phyloP scores from a whole-genome alignment of 53 echinoderm and acorn worm genomes.

The Hippasteria phrygiana region DNA sequence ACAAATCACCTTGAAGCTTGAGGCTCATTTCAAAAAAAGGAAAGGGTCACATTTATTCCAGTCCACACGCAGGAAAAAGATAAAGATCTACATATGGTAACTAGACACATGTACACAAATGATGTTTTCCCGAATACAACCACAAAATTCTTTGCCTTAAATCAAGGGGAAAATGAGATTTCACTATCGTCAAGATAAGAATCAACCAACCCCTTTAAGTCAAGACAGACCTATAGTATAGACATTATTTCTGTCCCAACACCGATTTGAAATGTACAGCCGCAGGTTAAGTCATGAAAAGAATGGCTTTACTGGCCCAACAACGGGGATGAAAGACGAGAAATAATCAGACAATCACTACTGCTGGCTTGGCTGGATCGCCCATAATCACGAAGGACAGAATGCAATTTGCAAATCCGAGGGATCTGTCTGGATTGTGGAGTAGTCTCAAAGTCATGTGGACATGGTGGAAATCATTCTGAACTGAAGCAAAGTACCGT shows the following conservation, averaged over 20 bases:
- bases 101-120: neutral
- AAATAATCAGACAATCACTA: neutral
- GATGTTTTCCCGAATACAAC: neutral
- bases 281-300: neutral
- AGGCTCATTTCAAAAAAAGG: too few relatives aligned
- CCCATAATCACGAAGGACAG: neutral
- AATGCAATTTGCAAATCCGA: neutral
- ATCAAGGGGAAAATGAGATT: conserved; percentile 26
- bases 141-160: neutral
- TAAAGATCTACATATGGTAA: too few relatives aligned
- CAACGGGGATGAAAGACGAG: neutral
- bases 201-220: neutral
- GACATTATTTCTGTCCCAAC: neutral
- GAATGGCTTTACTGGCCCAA: conserved; percentile 27
- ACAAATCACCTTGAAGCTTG: too few relatives aligned
- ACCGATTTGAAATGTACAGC: conserved; percentile 5
- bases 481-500: neutral
- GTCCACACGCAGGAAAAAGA: too few relatives aligned
- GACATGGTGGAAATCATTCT: neutral
- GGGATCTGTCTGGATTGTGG: neutral
- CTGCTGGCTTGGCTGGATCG: neutral
- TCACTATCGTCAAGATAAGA: conserved; percentile 5
- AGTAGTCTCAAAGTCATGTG: neutral
- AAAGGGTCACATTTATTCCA: too few relatives aligned
- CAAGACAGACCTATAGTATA: neutral